Evolutionary conservation across 2,888 invertebrate species (phyloP), one percentile per base, ranked within the genome.

Genomic region (Andrena praecox): DNA sequence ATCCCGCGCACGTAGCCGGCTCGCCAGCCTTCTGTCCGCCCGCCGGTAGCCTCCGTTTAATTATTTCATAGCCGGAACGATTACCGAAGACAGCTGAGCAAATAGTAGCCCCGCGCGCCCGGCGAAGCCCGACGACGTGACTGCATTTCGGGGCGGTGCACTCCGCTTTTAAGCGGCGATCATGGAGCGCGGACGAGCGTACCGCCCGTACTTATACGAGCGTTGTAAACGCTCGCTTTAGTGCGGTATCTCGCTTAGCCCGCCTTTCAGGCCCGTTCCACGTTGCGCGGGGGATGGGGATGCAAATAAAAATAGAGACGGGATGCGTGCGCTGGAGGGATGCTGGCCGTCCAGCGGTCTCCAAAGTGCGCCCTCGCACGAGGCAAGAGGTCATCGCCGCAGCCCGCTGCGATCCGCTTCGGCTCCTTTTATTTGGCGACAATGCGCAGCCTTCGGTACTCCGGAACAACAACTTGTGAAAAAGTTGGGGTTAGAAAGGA

Each of bases 201-300:
- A 54, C 54, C 3, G 68, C 2, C 52, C 2, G 20, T 20, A 72
- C 80, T 87, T 84, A 82, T 80, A 80, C 82, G 85, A 83, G 67
- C 69, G 80, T 83, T 80, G 83, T 80, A 85, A 87, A 85, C 81
- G 80, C 73, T 77, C 73, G 78, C 72, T 87, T 86, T 84, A 87
- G 77, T 85, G 78, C 77, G 78, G 67, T 50, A 48, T 72, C 76
- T 72, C 79, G 83, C 75, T 81, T 85, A 80, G 85, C 76, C 77
- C 59, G 74, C 78, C 85, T 80, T 82, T 87, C 77, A 82, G 62
- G 62, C 56, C 54, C 64, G 50, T 54, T 67, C 54, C 69, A 6
- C 54, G 42, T 24, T 12, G n/a, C 52, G 62, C 50, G 48, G 54
- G 52, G 54, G 73, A 66, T 72, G 67, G 64, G 35, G 74, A 68